A percentile compares a stretch with the other conserved stretches of the same genome.
Conservation (phyloP, 1,140 invertebrate species). For the Drosophila asahinai region DNA sequence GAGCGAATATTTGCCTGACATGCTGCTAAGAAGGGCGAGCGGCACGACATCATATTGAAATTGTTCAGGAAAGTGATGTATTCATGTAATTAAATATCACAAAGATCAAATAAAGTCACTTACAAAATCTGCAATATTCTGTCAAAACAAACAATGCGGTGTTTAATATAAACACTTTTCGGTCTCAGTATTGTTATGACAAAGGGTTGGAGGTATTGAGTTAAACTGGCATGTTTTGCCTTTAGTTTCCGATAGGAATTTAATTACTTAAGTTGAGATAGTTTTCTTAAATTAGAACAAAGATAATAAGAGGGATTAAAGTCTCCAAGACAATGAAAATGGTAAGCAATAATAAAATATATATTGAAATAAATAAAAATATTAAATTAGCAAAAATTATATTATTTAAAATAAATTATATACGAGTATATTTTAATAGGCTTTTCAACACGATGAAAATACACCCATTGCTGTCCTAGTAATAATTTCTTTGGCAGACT, state of each 20-base stretch:
- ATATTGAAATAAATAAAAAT: too few relatives aligned
- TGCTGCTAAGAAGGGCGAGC: background rate
- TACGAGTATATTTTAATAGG: background rate
- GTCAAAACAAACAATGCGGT: background rate
- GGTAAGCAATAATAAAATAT: too few relatives aligned
- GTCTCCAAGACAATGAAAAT: too few relatives aligned
- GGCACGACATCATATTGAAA: too few relatives aligned
- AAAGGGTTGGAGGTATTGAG: background rate
- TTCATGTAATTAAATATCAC: slow-evolving; percentile 4
- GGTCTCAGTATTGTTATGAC: too few relatives aligned
- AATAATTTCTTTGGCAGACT: background rate
- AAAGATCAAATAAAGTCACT: background rate
- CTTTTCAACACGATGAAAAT: background rate
- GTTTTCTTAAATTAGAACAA: too few relatives aligned
- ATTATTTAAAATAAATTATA: too few relatives aligned
- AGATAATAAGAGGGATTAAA: too few relatives aligned
- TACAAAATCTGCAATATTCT: background rate
- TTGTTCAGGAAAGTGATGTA: background rate
- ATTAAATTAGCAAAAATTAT: too few relatives aligned
- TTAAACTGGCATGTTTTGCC: background rate
- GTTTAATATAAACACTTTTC: background rate
- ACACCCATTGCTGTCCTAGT: background rate
- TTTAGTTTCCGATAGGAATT: background rate
- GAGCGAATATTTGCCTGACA: slow-evolving; percentile 8
- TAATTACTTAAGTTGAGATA: too few relatives aligned